phyloP scores from a whole-genome alignment of 2,888 invertebrate genomes.

The Pilophorus perplexus region DNA sequence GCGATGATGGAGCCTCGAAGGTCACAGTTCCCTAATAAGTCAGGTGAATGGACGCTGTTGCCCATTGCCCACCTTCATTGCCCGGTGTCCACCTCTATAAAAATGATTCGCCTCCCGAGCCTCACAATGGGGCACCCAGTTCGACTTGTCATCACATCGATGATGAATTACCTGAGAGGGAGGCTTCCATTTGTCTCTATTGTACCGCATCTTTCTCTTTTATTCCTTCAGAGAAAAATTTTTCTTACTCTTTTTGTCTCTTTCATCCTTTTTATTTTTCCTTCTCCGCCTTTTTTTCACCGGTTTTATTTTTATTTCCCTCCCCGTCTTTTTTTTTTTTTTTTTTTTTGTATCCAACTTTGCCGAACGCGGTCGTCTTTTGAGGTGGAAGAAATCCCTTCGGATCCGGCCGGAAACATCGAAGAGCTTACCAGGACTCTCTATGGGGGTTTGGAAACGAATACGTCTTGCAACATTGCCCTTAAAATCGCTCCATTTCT shows the following conservation, averaged over 20 bases:
- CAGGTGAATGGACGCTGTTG: not conserved
- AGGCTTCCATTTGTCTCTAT: conserved; percentile 29
- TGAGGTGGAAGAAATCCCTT: not conserved
- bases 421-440: not conserved
- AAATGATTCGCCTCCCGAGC: conserved; percentile 18
- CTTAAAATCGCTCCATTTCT: not conserved
- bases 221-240: not conserved
- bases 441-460: not conserved
- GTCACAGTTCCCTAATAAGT: not conserved
- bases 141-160: conserved; percentile 38
- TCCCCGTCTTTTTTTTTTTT: not conserved
- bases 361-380: not conserved
- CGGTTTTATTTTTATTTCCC: not conserved
- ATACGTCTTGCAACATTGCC: not conserved
- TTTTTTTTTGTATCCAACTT: not conserved
- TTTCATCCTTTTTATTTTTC: not conserved
- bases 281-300: too few relatives aligned
- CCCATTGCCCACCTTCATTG: not conserved
- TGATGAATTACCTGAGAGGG: conserved; percentile 36
- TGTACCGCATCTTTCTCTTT: conserved; percentile 5
- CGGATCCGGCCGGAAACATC: too few relatives aligned
- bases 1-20: too few relatives aligned
- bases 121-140: conserved; percentile 35
- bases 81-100: conserved; percentile 6
- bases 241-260: not conserved